Base-by-base conservation (phyloP, 2,888 invertebrate genomes). In the Drosophila rubida region DNA sequence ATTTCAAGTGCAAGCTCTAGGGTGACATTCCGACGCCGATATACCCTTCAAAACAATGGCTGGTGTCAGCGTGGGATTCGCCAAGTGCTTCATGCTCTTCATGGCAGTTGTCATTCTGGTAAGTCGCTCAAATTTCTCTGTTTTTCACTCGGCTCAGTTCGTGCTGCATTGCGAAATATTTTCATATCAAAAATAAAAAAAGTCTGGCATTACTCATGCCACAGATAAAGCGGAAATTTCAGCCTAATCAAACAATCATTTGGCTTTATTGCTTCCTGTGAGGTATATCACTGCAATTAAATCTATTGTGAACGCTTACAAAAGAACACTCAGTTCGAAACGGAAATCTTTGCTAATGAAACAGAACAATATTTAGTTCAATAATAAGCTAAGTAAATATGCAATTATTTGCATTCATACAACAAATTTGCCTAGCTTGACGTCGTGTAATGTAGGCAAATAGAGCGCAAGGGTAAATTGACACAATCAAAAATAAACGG, bases 81-180 rank as follows among this genome's bases (percentile, higher is more conserved):
- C 90, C 48, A 91, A 91, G 72, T 91, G 91, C 60, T 91, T 90
- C 63, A 90, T 91, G 60, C 73, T 90, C 32, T 91, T 90, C 66
- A 91, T 91, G 90, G 87, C 90, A 8, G 39, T 90, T 55, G 87
- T 90, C 11, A 89, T 90, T 75, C 60, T 91, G 87, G 91, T 91
- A 73, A 87, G 90, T 83, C 5, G 0, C 11, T 13, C n/a, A 4
- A 23, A 2, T n/a, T n/a, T 8, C 9, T 27, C 11, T 11, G 0
- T 27, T 9, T 27, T 9, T 27, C 9, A 27, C 9, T 27, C n/a
- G 3, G 3, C 9, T 27, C 3, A 27, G 27, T 27, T 5, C 32
- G 7, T 14, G 14, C 11, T 11, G 30, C 7, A 37, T 37, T 37
- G 14, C 35, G 14, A 13, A 37, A 35, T 9, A 30, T 25, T 7